Evolutionary conservation across 2,888 invertebrate genomes (phyloP).

Genomic region (Brachyptera putata): DNA sequence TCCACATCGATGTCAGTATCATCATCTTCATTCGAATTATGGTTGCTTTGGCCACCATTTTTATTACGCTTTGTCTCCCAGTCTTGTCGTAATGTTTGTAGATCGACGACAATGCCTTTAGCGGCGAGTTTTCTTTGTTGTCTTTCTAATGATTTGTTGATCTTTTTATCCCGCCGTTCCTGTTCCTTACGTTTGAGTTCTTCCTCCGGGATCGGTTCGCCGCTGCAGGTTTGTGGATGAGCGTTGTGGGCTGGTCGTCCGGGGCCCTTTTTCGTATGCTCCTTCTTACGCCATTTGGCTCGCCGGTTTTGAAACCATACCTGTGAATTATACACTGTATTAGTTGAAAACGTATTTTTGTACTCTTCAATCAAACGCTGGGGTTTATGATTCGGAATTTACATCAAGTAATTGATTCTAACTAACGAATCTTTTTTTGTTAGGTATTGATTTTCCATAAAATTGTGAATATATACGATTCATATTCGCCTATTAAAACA

Average conservation of each 20-base stretch:
- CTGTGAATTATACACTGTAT: constrained; percentile 50
- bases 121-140: constrained; percentile 89
- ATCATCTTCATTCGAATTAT: constrained; percentile 19
- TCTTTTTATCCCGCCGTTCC: constrained; percentile 84
- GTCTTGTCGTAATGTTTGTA: constrained; percentile 11
- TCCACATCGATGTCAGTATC: constrained; percentile 28
- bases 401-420: background rate
- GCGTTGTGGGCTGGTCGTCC: constrained; percentile 98
- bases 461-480: too few species aligned
- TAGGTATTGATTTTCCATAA: too few species aligned
- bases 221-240: constrained; percentile 95
- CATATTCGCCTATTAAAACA: too few species aligned
- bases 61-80: constrained; percentile 27
- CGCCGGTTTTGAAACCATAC: constrained; percentile 99
- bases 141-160: constrained; percentile 85
- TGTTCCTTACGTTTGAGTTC: constrained; percentile 80
- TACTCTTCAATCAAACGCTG: too few species aligned
- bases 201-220: constrained; percentile 93
- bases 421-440: too few species aligned
- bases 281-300: constrained; percentile 99
- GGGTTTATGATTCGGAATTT: background rate
- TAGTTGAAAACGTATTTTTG: background rate
- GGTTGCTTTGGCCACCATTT: background rate
- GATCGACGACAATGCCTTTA: constrained; percentile 62
- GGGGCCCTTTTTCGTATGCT: constrained; percentile 97